Percentiles rank a stretch among this genome's conserved stretches.
phyloP scores from a whole-genome alignment of 2,888 invertebrate species.

The Orchesellides sinensis region DNA sequence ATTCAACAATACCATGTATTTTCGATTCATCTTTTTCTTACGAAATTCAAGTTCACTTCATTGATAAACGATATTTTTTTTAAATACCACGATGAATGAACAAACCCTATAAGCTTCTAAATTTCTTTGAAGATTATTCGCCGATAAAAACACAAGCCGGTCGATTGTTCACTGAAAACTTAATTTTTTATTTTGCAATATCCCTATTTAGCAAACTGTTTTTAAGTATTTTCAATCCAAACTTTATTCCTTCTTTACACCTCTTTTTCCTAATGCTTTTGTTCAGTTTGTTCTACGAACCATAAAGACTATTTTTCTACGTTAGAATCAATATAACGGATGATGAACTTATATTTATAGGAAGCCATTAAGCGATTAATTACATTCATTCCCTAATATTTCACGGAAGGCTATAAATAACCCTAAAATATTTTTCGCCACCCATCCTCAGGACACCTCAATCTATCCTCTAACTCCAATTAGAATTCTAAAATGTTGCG shows the following conservation, averaged over 20 bases:
- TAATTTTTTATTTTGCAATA: background rate
- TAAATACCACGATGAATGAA: constrained; percentile 6
- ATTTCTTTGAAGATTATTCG: background rate
- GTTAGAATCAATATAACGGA: background rate
- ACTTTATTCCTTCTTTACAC: too few species aligned
- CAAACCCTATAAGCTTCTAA: background rate
- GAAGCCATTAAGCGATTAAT: background rate
- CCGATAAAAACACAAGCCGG: background rate
- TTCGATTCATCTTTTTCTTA: constrained; percentile 26
- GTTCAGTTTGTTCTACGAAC: too few species aligned
- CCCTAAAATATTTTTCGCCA: background rate
- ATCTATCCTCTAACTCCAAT: constrained; percentile 3
- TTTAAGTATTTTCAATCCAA: too few species aligned
- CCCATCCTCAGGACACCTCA: constrained; percentile 27
- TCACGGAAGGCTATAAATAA: background rate
- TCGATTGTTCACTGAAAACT: background rate
- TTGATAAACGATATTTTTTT: too few species aligned
- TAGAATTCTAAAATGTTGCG: background rate
- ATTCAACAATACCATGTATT: constrained; percentile 13
- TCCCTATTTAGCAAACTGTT: too few species aligned
- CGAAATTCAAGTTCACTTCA: constrained; percentile 49
- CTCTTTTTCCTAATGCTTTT: too few species aligned
- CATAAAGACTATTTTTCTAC: too few species aligned
- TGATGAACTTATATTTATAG: background rate
- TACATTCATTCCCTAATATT: background rate